Base-by-base conservation (phyloP, 2,888 invertebrate species). In the Carpatolechia fugitivella region DNA sequence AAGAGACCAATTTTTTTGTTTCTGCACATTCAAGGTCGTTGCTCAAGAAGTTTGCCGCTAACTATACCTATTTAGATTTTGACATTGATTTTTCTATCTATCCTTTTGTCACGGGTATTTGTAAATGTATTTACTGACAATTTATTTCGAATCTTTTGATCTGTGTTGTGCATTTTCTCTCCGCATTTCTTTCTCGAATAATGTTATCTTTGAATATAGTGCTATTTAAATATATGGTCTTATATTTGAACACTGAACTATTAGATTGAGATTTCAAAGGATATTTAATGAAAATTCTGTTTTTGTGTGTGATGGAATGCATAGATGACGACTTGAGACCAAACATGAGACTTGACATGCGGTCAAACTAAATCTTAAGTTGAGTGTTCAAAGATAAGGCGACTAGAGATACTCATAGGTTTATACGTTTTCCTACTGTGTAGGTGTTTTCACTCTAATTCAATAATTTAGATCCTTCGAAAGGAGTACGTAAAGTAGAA, bases 391-490 rank as follows among this genome's bases (percentile, higher is more conserved):
- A 44, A 44, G 24, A 29, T 29, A 29, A n/a, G 8, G 13, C 24
- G 24, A 13, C 1, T 29, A 29, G 11, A 41, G 4, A n/a, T 31
- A 47, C 47, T 47, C 31, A 31, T 47, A 47, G 46, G 14, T 64
- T 67, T 65, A 64, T 69, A 61, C 67, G 72, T 70, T 63, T 74
- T 74, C 78, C 80, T 78, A 80, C 80, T 76, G 70, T 80, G 78
- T 81, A 80, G 80, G 80, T 69, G 55, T 64, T 29, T 20, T 33
- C 40, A 41, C 10, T 40, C 18, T 35, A 18, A 13, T 29, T 46
- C n/a, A 6, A 24, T 24, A 8, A 14, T 20, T 11, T 47, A 14
- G 30, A 13, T 31, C n/a, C 31, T 30, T 31, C 47, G 30, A 31
- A 47, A 47, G n/a, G 16, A 30, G 30, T 44, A 13, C 5, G 14